These are phyloP conservation scores for Chloropsis cyanopogon DNA, from an alignment of 2,113 vertebrate genomes.

Conservation along the genomic window DNA sequence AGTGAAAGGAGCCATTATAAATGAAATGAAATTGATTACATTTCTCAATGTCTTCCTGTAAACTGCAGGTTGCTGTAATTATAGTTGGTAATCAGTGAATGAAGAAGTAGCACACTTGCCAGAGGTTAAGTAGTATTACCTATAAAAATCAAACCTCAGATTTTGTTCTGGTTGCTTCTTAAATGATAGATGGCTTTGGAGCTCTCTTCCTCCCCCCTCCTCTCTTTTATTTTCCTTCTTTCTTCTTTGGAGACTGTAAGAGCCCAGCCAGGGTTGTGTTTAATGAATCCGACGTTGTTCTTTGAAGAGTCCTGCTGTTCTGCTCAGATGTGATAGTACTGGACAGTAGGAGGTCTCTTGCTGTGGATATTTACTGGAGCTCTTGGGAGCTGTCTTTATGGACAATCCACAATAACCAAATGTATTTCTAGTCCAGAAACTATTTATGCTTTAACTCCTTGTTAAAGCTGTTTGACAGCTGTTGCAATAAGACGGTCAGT, in stretches of 20 bases:
- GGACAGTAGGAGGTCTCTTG: not conserved
- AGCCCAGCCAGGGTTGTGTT: not conserved
- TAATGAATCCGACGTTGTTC: not conserved
- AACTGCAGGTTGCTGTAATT: not conserved
- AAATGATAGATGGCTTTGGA: not conserved
- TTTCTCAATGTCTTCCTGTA: not conserved
- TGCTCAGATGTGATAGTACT: not conserved
- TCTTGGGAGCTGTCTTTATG: not conserved
- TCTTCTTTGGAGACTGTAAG: not conserved
- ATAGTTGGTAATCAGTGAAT: not conserved
- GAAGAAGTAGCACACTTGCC: not conserved
- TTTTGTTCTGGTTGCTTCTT: not conserved
- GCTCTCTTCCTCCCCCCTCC: accelerated
- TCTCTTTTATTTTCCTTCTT: accelerated
- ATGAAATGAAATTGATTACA: not conserved
- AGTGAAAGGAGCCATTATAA: not conserved
- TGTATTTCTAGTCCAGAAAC: not conserved
- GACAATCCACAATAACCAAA: not conserved
- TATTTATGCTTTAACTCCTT: not conserved
- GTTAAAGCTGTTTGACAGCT: not conserved
- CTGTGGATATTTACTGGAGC: not conserved
- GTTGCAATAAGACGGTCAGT: not conserved
- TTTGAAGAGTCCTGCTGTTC: not conserved
- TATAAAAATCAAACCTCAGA: not conserved
- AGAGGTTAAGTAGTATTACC: not conserved